Evolutionary conservation across 2,888 invertebrate genomes (phyloP).

Genomic region (Agonopterix heracliana): DNA sequence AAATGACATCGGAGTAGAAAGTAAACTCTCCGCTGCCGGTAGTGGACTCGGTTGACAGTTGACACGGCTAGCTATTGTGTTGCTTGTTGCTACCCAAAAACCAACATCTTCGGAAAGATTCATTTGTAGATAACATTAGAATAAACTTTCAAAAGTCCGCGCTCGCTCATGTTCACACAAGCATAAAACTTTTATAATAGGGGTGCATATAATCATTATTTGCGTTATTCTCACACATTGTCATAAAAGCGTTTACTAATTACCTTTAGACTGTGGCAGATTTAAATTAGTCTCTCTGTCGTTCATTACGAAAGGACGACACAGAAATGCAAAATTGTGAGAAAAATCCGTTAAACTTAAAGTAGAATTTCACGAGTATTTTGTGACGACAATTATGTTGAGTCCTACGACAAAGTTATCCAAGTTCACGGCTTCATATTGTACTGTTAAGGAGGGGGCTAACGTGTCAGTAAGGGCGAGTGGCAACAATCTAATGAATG

Average conservation of each 20-base stretch:
- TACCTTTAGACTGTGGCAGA: conserved; percentile 2
- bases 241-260: conserved; percentile 25
- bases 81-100: conserved; percentile 31
- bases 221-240: conserved; percentile 17
- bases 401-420: background rate
- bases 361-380: no score
- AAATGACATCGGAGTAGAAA: conserved; percentile 56
- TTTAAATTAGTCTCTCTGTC: no score
- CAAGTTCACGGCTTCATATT: background rate
- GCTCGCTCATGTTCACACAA: background rate
- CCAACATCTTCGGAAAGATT: conserved; percentile 12
- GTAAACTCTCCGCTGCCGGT: conserved; percentile 46
- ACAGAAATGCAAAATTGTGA: no score
- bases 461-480: conserved; percentile 30
- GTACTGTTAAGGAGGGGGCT: conserved; percentile 9
- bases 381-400: no score
- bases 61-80: conserved; percentile 34
- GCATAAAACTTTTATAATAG: background rate
- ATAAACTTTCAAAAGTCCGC: background rate
- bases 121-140: conserved; percentile 3
- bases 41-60: conserved; percentile 23
- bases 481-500: conserved; percentile 43
- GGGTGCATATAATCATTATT: no score
- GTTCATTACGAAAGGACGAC: no score
- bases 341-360: no score